phyloP scores from a whole-genome alignment of 2,797 vertebrate species.

The Glossophaga mutica region DNA sequence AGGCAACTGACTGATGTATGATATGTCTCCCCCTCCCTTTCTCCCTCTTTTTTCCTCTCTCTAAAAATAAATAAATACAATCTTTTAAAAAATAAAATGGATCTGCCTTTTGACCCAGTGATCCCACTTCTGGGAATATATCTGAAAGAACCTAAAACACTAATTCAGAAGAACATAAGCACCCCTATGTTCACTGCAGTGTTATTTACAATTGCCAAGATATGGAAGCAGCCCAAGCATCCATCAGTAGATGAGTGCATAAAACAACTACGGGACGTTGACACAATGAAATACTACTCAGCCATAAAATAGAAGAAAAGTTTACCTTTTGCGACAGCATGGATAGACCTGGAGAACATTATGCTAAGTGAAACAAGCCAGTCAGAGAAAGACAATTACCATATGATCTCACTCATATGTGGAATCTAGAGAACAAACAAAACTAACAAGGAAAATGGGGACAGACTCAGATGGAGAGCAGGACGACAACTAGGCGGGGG shows the following conservation, averaged over 20 bases:
- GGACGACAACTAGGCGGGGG: neutral
- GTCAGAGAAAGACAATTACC: neutral
- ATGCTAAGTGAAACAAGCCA: neutral
- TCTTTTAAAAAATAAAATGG: neutral
- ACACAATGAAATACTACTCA: neutral
- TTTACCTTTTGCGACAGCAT: neutral
- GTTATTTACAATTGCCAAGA: neutral
- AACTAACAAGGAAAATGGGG: neutral
- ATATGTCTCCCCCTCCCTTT: too few relatives aligned
- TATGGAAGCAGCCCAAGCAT: neutral
- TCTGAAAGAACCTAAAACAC: neutral
- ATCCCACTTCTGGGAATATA: neutral
- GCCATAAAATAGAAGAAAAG: neutral
- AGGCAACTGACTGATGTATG: too few relatives aligned
- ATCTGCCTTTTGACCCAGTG: neutral
- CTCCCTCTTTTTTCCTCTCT: too few relatives aligned
- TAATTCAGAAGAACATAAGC: neutral
- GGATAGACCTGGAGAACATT: neutral
- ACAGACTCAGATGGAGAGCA: neutral
- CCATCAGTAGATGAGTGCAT: neutral
- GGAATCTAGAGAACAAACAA: neutral
- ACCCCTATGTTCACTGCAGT: neutral
- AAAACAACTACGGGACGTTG: neutral
- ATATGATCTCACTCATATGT: neutral
- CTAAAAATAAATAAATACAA: too few relatives aligned